Evolutionary conservation across 2,113 vertebrate species (phyloP).

Genomic region (Platanista minor): DNA sequence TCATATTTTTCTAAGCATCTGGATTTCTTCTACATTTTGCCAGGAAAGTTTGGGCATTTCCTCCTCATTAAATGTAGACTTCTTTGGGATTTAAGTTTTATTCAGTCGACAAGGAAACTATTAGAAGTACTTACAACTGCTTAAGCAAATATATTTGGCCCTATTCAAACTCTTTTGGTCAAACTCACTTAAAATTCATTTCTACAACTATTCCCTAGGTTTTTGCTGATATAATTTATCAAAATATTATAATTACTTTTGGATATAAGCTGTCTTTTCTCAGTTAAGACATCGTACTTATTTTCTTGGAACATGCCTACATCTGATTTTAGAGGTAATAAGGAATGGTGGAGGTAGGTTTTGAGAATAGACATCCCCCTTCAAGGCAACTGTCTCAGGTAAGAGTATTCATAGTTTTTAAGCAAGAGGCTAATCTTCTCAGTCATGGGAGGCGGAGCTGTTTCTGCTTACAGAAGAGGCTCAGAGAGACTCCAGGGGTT

Average conservation of each 20-base stretch:
- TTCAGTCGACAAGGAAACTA: neutral
- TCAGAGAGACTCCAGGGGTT: neutral
- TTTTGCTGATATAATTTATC: conserved; percentile 13
- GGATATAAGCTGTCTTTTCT: neutral
- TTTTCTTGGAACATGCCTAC: neutral
- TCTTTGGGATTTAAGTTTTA: conserved; percentile 1
- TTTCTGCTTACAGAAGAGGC: neutral
- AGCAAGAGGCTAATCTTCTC: neutral
- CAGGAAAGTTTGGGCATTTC: neutral
- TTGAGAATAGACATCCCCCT: neutral
- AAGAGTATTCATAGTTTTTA: neutral
- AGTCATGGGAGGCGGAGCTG: neutral
- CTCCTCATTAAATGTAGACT: neutral
- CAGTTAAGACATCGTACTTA: neutral
- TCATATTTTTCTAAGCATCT: conserved; percentile 18
- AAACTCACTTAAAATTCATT: conserved; percentile 10
- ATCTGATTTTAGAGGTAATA: neutral
- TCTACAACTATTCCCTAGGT: neutral
- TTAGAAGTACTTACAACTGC: conserved; percentile 2
- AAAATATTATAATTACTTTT: conserved; percentile 13
- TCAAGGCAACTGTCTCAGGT: neutral
- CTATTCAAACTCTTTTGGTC: neutral
- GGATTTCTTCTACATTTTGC: conserved; percentile 12
- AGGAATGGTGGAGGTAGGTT: neutral
- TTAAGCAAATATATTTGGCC: conserved; percentile 26